Percentiles rank a stretch among this genome's conserved stretches.
Conservation (phyloP, 2,888 invertebrate genomes). For the Ichneumoninae sp. region DNA sequence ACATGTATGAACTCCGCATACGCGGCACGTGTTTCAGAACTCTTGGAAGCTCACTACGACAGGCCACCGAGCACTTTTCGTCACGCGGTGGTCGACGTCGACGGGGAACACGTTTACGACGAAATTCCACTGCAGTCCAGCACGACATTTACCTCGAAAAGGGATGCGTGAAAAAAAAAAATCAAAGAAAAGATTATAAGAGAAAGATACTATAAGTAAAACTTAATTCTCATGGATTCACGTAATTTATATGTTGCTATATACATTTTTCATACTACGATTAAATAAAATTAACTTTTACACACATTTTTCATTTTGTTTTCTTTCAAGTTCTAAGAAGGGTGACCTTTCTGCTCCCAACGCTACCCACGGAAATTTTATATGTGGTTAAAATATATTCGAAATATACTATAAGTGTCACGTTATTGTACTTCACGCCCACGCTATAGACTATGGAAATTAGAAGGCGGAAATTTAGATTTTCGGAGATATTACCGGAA, state of each 20-base stretch:
- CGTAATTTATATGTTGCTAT: neutral
- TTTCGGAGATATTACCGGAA: too few species aligned
- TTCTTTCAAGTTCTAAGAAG: neutral
- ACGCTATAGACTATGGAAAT: too few species aligned
- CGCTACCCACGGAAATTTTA: too few species aligned
- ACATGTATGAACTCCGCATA: constrained; percentile 68
- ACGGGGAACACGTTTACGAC: constrained; percentile 88
- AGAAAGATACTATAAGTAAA: constrained; percentile 9
- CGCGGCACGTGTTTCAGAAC: constrained; percentile 81
- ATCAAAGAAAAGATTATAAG: neutral
- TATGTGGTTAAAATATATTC: too few species aligned
- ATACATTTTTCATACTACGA: neutral
- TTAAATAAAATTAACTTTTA: constrained; percentile 5
- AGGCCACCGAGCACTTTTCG: constrained; percentile 76
- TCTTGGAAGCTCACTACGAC: constrained; percentile 88
- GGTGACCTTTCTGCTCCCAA: too few species aligned
- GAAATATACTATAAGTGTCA: too few species aligned
- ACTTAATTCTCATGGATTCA: constrained; percentile 19
- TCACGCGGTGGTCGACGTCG: constrained; percentile 78
- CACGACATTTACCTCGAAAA: constrained; percentile 61
- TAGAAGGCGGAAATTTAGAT: too few species aligned
- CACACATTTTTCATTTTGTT: neutral
- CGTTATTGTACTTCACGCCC: too few species aligned
- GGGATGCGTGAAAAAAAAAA: constrained; percentile 41
- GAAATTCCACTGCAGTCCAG: constrained; percentile 86